Conservation (phyloP, 2,113 vertebrate genomes). For the Ciconia stormi region DNA sequence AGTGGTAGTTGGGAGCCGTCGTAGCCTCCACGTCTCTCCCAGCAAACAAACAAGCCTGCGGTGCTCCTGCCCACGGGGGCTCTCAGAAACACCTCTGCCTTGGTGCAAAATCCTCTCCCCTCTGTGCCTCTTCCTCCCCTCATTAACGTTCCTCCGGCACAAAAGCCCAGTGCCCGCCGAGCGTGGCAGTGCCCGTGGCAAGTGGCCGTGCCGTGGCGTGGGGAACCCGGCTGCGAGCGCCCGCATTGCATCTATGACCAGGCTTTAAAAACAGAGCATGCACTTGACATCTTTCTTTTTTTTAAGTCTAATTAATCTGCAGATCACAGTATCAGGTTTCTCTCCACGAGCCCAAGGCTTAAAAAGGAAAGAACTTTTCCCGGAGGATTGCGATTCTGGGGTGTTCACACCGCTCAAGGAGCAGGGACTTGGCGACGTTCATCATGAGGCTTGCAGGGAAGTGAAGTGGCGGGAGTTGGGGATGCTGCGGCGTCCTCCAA, state of each 20-base stretch:
- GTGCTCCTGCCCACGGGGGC: neutral
- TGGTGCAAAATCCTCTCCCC: neutral
- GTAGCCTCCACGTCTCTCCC: neutral
- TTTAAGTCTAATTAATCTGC: neutral
- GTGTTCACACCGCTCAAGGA: neutral
- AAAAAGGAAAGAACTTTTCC: neutral
- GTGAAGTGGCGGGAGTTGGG: neutral
- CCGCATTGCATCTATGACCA: neutral
- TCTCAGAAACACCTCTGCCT: neutral
- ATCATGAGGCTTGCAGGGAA: accelerated
- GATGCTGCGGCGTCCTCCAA: neutral
- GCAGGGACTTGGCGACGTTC: accelerated
- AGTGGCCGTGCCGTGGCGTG: accelerated
- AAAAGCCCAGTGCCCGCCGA: accelerated
- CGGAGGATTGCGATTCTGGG: neutral
- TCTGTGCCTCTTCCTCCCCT: neutral
- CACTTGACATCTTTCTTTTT: neutral
- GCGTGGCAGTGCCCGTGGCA: neutral
- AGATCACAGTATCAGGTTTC: neutral
- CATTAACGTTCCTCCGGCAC: neutral
- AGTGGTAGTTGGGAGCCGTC: neutral
- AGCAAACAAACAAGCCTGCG: neutral
- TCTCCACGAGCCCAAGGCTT: neutral
- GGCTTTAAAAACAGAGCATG: neutral
- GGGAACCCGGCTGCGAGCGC: accelerated